Evolutionary conservation across 1,140 invertebrate genomes (phyloP).

Genomic region (Pogonus chalceus): DNA sequence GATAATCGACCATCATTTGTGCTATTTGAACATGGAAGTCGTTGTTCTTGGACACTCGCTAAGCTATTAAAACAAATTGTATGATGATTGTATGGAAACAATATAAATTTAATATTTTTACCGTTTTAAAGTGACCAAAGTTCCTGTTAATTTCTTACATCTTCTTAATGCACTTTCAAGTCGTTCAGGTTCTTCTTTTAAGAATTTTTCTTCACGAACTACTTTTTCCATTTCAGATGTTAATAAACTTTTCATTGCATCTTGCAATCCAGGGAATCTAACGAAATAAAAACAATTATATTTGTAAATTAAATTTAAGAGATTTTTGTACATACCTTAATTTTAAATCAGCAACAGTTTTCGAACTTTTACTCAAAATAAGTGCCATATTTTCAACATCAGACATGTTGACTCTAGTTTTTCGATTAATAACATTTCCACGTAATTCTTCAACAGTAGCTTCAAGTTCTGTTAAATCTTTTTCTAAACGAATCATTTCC

Average conservation of each 20-base stretch:
- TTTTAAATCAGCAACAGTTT: constrained; percentile 92
- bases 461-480: constrained; percentile 88
- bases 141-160: constrained; percentile 94
- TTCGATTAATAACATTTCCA: constrained; percentile 88
- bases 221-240: constrained; percentile 90
- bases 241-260: constrained; percentile 78
- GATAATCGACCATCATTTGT: constrained; percentile 54
- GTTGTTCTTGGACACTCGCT: constrained; percentile 89
- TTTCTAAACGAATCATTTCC: constrained; percentile 82
- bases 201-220: constrained; percentile 88
- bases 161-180: constrained; percentile 81
- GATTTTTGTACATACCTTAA: constrained; percentile 36
- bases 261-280: constrained; percentile 78
- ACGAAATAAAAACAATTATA: not conserved
- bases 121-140: constrained; percentile 93
- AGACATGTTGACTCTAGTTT: constrained; percentile 89
- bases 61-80: constrained; percentile 49
- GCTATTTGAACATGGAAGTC: constrained; percentile 55
- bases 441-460: constrained; percentile 87
- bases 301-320: constrained; percentile 2
- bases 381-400: constrained; percentile 95
- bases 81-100: constrained; percentile 6
- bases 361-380: constrained; percentile 56
- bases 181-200: constrained; percentile 89
- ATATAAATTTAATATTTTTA: constrained; percentile 38